Evolutionary conservation across 1,140 invertebrate species (phyloP).

Genomic region (Heliconius congener): DNA sequence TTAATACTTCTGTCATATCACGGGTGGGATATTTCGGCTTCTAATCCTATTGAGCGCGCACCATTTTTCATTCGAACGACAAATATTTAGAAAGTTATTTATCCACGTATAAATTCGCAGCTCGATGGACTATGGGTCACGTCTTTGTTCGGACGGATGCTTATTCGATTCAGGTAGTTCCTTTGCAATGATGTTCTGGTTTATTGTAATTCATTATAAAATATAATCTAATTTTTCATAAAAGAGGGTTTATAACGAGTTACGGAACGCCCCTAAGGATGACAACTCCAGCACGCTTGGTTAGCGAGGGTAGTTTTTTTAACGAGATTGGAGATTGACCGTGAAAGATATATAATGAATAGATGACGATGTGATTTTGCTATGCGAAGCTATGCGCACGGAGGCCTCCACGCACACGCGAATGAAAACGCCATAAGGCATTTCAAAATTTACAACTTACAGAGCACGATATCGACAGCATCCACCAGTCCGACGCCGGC

Average conservation of each 20-base stretch:
- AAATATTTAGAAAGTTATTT: slow-evolving; percentile 81
- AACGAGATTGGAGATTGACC: slow-evolving; percentile 1
- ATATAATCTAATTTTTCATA: slow-evolving; percentile 5
- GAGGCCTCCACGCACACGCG: slow-evolving; percentile 74
- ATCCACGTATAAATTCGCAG: slow-evolving; percentile 62
- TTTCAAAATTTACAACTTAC: slow-evolving; percentile 81
- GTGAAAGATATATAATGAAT: slow-evolving; percentile 20
- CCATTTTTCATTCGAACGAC: slow-evolving; percentile 77
- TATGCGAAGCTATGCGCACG: slow-evolving; percentile 67
- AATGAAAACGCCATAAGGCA: slow-evolving; percentile 79
- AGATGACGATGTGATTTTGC: slow-evolving; percentile 57
- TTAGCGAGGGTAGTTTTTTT: neutral
- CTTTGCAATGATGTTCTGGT: slow-evolving; percentile 9
- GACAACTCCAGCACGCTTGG: neutral
- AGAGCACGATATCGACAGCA: slow-evolving; percentile 83
- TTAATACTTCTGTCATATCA: slow-evolving; percentile 65
- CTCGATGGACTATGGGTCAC: slow-evolving; percentile 56
- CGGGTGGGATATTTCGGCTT: slow-evolving; percentile 71
- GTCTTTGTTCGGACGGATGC: slow-evolving; percentile 67
- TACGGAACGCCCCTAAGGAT: neutral
- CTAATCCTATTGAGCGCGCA: slow-evolving; percentile 72
- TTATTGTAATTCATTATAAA: neutral
- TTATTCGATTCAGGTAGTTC: slow-evolving; percentile 74
- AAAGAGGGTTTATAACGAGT: neutral
- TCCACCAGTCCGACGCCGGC: slow-evolving; percentile 83